Evolutionary conservation across 2,113 vertebrate genomes (phyloP).

Genomic region (Thamnaconus septentrionalis): DNA sequence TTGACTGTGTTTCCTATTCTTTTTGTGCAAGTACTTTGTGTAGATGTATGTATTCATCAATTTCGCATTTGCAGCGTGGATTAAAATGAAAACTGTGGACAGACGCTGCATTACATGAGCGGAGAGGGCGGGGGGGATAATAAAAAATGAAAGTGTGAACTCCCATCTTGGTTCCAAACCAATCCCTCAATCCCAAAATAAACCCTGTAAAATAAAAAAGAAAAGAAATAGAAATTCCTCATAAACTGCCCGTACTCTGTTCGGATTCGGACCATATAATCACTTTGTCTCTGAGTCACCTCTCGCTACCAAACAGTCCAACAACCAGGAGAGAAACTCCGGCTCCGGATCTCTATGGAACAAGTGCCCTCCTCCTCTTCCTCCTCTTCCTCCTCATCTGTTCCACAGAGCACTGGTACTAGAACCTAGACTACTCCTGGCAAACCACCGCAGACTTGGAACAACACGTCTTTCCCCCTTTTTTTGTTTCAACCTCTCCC

Average conservation of each 20-base stretch:
- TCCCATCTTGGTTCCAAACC: constrained; percentile 2
- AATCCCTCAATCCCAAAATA: constrained; percentile 11
- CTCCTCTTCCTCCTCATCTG: constrained; percentile 38
- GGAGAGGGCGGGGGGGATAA: background rate
- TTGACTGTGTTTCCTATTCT: too few species aligned
- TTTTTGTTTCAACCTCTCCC: constrained; percentile 74
- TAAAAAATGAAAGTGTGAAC: too few species aligned
- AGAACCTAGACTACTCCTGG: constrained; percentile 57
- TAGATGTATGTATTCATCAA: too few species aligned
- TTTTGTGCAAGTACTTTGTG: too few species aligned
- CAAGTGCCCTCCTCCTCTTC: constrained; percentile 37
- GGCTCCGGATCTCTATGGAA: constrained; percentile 21
- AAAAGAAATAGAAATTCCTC: background rate
- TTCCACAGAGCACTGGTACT: constrained; percentile 17
- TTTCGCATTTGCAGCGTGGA: too few species aligned
- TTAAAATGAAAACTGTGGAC: background rate
- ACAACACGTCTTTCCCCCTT: constrained; percentile 38
- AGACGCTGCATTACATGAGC: background rate
- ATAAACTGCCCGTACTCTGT: constrained; percentile 13
- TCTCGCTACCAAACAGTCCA: too few species aligned
- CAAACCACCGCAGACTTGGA: constrained; percentile 45
- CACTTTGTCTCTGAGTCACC: constrained; percentile 5
- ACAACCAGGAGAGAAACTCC: constrained; percentile 18
- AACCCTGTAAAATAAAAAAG: background rate
- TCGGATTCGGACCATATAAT: constrained; percentile 3